Evolutionary conservation across 1,140 invertebrate species (phyloP).

Genomic region (Pseudomyrmex concolor): DNA sequence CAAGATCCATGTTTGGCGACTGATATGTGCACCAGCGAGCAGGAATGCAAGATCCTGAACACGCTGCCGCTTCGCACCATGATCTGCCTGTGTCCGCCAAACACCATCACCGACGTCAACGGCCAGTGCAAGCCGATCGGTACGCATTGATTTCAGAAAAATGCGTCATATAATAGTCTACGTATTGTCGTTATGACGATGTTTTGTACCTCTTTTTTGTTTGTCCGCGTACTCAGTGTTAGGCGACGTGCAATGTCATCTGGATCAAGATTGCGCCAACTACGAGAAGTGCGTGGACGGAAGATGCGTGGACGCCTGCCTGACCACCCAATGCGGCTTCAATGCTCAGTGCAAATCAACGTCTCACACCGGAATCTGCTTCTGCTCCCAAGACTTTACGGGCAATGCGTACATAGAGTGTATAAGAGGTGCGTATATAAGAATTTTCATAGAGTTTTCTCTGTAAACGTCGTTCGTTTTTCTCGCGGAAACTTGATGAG

Average conservation of each 20-base stretch:
- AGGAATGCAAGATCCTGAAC: slow-evolving; percentile 92
- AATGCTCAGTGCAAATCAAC: slow-evolving; percentile 93
- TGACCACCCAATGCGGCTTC: slow-evolving; percentile 91
- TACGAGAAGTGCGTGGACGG: slow-evolving; percentile 90
- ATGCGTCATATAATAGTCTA: too few relatives aligned
- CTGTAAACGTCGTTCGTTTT: slow-evolving; percentile 6
- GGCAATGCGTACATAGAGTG: slow-evolving; percentile 95
- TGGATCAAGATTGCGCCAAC: slow-evolving; percentile 90
- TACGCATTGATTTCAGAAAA: slow-evolving; percentile 69
- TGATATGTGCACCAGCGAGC: slow-evolving; percentile 89
- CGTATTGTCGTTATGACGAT: background rate
- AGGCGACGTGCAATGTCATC: slow-evolving; percentile 85
- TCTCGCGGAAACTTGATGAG: background rate
- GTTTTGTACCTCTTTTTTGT: background rate
- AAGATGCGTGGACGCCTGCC: slow-evolving; percentile 92
- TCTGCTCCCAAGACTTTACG: slow-evolving; percentile 91
- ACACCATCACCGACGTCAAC: slow-evolving; percentile 87
- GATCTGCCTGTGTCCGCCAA: slow-evolving; percentile 92
- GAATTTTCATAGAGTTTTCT: background rate
- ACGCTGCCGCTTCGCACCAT: slow-evolving; percentile 92
- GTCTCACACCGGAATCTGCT: slow-evolving; percentile 91
- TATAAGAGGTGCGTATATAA: slow-evolving; percentile 85
- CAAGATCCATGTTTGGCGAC: slow-evolving; percentile 90
- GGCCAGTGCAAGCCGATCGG: slow-evolving; percentile 88
- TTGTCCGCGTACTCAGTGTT: slow-evolving; percentile 31